A percentile compares a stretch with the other conserved stretches of the same genome.
phyloP scores from a whole-genome alignment of 2,113 vertebrate species.

The Suricata suricatta region DNA sequence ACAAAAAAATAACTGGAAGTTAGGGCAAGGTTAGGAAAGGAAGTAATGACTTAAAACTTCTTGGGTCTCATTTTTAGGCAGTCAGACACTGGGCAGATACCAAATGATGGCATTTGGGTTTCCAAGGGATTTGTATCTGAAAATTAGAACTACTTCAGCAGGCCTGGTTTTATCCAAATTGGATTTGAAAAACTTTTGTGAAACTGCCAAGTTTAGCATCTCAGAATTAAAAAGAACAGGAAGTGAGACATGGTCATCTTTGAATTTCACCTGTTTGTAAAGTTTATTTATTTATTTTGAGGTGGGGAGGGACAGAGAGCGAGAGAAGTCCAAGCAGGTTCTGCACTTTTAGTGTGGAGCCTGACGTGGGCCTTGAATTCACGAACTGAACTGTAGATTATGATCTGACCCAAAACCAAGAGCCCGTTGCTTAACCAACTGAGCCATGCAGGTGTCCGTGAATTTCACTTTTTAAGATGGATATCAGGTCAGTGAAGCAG shows the following conservation, averaged over 20 bases:
- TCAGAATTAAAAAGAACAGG: conserved; percentile 25
- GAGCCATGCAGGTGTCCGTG: too few relatives aligned
- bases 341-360: too few relatives aligned
- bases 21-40: not conserved
- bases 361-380: too few relatives aligned
- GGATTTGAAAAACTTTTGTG: not conserved
- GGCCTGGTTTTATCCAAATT: conserved; percentile 20
- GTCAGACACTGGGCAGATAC: not conserved
- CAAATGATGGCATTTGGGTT: not conserved
- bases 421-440: too few relatives aligned
- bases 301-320: too few relatives aligned
- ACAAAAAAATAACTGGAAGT: not conserved
- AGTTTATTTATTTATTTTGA: too few relatives aligned
- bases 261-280: not conserved
- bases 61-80: conserved; percentile 9
- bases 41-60: not conserved
- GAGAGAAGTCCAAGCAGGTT: too few relatives aligned
- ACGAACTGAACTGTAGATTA: too few relatives aligned
- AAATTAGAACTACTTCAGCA: conserved; percentile 40
- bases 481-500: not conserved
- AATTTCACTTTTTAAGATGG: not conserved
- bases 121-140: not conserved
- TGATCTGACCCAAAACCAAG: too few relatives aligned
- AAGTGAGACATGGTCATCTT: not conserved
- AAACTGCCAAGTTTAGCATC: not conserved